Evolutionary conservation across 2,113 vertebrate species (phyloP).

Genomic region (Osmerus eperlanus): DNA sequence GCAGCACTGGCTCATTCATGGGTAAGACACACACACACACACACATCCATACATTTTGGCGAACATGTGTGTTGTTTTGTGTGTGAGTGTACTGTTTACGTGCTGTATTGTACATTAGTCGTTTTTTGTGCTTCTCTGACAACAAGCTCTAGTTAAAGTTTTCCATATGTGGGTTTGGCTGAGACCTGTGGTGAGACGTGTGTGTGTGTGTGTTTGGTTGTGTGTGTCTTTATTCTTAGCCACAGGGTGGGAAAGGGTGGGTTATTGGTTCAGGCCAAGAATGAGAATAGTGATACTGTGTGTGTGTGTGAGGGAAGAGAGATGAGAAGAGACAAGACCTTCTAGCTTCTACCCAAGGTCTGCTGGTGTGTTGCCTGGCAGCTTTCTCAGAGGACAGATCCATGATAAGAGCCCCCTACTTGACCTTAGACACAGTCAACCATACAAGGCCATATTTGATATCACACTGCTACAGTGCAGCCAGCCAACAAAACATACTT

Average conservation of each 20-base stretch:
- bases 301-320: conserved; percentile 2
- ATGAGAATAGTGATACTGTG: conserved; percentile 2
- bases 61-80: background rate
- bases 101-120: background rate
- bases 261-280: conserved; percentile 23
- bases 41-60: conserved; percentile 3
- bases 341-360: conserved; percentile 27
- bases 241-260: background rate
- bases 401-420: background rate
- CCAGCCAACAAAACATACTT: too few relatives aligned
- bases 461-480: background rate
- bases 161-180: conserved; percentile 44
- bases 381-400: conserved; percentile 2
- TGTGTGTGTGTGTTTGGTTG: background rate
- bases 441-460: background rate
- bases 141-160: conserved; percentile 30
- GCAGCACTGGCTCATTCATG: conserved; percentile 87
- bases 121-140: conserved; percentile 8
- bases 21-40: conserved; percentile 64
- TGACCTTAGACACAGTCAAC: background rate
- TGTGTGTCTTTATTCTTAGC: background rate
- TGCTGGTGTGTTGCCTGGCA: conserved; percentile 14
- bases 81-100: background rate
- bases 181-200: background rate
- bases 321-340: conserved; percentile 19